These are phyloP conservation scores for Urophycis tenuis DNA, from an alignment of 2,797 vertebrate genomes.

Conservation along the genomic window DNA sequence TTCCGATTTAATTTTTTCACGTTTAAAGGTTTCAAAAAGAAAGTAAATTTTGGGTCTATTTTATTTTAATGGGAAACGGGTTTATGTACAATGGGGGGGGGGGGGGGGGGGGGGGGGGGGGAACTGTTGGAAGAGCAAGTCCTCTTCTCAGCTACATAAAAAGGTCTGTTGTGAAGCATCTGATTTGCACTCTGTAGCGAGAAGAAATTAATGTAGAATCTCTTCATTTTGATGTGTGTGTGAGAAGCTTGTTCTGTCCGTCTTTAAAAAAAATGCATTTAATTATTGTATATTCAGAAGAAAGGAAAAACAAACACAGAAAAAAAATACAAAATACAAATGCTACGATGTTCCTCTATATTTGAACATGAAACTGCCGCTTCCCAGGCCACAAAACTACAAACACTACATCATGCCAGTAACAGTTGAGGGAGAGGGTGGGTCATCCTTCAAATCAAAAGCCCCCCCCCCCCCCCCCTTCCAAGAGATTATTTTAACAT, in stretches of 20 bases:
- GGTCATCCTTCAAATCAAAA: conserved; percentile 60
- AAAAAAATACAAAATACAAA: conserved; percentile 80
- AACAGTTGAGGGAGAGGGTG: conserved; percentile 56
- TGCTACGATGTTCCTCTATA: conserved; percentile 64
- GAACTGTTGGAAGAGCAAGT: conserved; percentile 66
- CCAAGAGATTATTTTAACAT: conserved; percentile 57
- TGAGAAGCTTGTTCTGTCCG: conserved; percentile 88
- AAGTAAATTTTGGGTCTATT: conserved; percentile 67
- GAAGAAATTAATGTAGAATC: conserved; percentile 87
- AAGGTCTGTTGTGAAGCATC: conserved; percentile 86
- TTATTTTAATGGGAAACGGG: conserved; percentile 82
- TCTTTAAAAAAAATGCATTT: conserved; percentile 83
- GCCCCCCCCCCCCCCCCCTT: conserved; percentile 16
- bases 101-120: conserved; percentile 52
- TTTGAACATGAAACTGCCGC: conserved; percentile 79
- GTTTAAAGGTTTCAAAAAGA: not conserved
- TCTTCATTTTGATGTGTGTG: conserved; percentile 79
- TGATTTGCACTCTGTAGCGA: conserved; percentile 98
- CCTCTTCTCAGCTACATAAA: conserved; percentile 58
- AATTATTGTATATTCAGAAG: conserved; percentile 87
- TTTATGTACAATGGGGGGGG: conserved; percentile 73
- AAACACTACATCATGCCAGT: conserved; percentile 85
- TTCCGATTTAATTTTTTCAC: conserved; percentile 80
- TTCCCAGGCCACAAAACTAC: conserved; percentile 68
- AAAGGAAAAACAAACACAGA: conserved; percentile 46